A percentile compares a stretch with the other conserved stretches of the same genome.
Conservation (phyloP, 1,140 invertebrate species). For the Musca domestica region DNA sequence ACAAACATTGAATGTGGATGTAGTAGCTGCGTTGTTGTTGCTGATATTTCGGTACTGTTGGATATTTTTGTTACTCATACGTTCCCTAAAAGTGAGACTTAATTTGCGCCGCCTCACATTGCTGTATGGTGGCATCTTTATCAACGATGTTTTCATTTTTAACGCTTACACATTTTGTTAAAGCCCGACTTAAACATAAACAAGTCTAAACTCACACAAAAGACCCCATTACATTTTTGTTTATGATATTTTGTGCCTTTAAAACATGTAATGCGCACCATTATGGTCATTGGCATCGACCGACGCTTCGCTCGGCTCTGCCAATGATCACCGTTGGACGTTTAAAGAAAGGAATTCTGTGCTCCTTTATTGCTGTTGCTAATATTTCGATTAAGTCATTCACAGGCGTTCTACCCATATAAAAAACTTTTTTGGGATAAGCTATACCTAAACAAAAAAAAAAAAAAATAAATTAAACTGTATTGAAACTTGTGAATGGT, state of each 20-base stretch:
- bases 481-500: too few relatives aligned
- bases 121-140: not conserved
- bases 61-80: not conserved
- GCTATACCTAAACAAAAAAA: too few relatives aligned
- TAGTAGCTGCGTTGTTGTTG: too few relatives aligned
- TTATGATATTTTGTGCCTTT: not conserved
- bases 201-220: not conserved
- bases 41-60: not conserved
- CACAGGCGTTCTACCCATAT: not conserved
- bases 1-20: too few relatives aligned
- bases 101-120: not conserved
- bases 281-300: too few relatives aligned
- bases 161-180: too few relatives aligned
- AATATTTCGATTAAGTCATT: slow-evolving; percentile 31
- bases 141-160: too few relatives aligned
- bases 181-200: not conserved
- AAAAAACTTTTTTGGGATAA: too few relatives aligned
- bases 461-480: too few relatives aligned
- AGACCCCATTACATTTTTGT: not conserved
- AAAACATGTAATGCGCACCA: too few relatives aligned
- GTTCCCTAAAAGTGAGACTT: not conserved
- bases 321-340: not conserved
- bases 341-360: slow-evolving; percentile 7
- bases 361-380: slow-evolving; percentile 26
- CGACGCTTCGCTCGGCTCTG: too few relatives aligned